Conservation (phyloP, 2,113 vertebrate genomes). For the Heterocephalus glaber region DNA sequence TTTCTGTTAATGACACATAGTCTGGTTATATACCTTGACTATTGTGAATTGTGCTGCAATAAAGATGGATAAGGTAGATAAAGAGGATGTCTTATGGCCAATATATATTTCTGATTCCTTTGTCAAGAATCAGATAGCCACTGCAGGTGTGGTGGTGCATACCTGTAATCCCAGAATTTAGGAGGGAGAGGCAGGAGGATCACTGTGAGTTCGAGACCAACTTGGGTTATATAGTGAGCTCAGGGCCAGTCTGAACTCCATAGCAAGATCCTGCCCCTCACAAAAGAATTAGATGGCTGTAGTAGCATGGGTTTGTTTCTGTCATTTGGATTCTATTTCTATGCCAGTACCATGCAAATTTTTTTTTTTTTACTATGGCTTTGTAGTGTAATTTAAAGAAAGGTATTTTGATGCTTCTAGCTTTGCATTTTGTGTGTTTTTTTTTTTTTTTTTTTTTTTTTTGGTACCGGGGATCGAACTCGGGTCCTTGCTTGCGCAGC, state of each 20-base stretch:
- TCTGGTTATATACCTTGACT: not conserved
- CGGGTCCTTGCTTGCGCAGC: no score
- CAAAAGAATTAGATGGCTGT: not conserved
- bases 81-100: not conserved
- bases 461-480: no score
- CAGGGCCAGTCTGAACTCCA: not conserved
- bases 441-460: no score
- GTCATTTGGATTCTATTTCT: not conserved
- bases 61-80: not conserved
- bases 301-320: not conserved
- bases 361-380: not conserved
- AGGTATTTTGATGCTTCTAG: not conserved
- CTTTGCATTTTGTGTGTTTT: not conserved
- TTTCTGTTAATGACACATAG: not conserved
- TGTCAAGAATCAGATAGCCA: not conserved
- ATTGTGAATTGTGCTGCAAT: not conserved
- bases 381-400: not conserved
- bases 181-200: not conserved
- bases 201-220: not conserved
- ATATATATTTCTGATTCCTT: not conserved
- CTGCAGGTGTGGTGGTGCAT: not conserved
- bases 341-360: not conserved
- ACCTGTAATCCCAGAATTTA: not conserved
- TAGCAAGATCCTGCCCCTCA: not conserved
- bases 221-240: not conserved